Evolutionary conservation across 2,888 invertebrate genomes (phyloP).

Genomic region (Encarsia formosa): DNA sequence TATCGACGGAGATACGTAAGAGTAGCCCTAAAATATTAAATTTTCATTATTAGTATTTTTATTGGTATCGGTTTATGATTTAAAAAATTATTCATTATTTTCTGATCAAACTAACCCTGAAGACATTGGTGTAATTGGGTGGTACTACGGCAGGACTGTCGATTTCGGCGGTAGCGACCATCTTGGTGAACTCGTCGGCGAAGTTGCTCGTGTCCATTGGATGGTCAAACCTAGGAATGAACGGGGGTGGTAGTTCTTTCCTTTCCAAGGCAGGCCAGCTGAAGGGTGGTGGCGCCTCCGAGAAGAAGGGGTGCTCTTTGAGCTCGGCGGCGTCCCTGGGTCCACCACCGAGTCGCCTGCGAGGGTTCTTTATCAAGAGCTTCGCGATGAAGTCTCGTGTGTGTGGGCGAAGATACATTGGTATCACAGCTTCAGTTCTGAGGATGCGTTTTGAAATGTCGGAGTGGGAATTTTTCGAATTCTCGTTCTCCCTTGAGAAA

Average conservation of each 20-base stretch:
- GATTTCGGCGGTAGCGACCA: slow-evolving; percentile 81
- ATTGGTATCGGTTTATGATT: no score
- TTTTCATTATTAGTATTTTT: no score
- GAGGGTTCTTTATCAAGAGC: slow-evolving; percentile 86
- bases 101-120: slow-evolving; percentile 57
- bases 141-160: slow-evolving; percentile 91
- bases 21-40: slow-evolving; percentile 71
- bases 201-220: slow-evolving; percentile 95
- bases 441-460: slow-evolving; percentile 92
- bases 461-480: slow-evolving; percentile 82
- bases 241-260: slow-evolving; percentile 80
- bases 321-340: slow-evolving; percentile 81
- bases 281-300: slow-evolving; percentile 49
- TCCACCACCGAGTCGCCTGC: slow-evolving; percentile 81
- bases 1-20: slow-evolving; percentile 90
- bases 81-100: no score
- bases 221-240: slow-evolving; percentile 79
- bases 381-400: slow-evolving; percentile 76
- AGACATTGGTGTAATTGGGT: slow-evolving; percentile 78
- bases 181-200: slow-evolving; percentile 92
- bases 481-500: slow-evolving; percentile 90
- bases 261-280: slow-evolving; percentile 75
- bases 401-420: slow-evolving; percentile 70
- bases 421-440: slow-evolving; percentile 84
- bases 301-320: slow-evolving; percentile 86